phyloP scores from a whole-genome alignment of 1,140 invertebrate genomes.

The Arion vulgaris region DNA sequence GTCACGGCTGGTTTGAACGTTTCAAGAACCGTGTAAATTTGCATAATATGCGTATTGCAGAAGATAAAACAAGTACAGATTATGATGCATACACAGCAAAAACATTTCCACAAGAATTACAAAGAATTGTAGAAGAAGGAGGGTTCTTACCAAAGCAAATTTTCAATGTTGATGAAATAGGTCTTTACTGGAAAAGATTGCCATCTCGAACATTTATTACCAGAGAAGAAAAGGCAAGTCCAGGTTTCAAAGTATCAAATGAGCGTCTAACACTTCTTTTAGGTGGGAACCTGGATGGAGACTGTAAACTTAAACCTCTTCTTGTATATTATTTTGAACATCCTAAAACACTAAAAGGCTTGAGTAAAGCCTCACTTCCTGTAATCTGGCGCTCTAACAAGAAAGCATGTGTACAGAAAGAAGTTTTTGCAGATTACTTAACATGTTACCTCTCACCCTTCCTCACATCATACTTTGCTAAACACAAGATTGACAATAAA shows the following conservation, averaged over 20 bases:
- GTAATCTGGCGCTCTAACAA: conserved; percentile 26
- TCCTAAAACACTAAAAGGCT: conserved; percentile 13
- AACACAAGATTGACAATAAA: conserved; percentile 44
- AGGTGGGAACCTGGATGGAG: conserved; percentile 24
- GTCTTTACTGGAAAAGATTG: conserved; percentile 30
- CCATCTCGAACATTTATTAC: background rate
- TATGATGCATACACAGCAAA: conserved; percentile 51
- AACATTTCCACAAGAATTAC: conserved; percentile 50
- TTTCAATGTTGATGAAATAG: conserved; percentile 45
- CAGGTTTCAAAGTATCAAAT: conserved; percentile 25
- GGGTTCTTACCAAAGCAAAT: conserved; percentile 42
- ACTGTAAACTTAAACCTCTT: conserved; percentile 29
- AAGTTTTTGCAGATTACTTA: conserved; percentile 46
- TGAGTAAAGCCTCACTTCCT: conserved; percentile 11
- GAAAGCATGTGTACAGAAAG: conserved; percentile 21
- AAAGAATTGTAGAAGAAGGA: conserved; percentile 39
- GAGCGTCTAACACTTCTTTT: conserved; percentile 28
- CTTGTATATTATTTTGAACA: conserved; percentile 18
- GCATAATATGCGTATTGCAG: conserved; percentile 65
- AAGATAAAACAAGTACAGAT: conserved; percentile 68
- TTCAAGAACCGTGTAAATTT: conserved; percentile 66
- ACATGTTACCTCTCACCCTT: conserved; percentile 40
- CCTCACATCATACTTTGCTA: conserved; percentile 41
- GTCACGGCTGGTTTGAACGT: conserved; percentile 68
- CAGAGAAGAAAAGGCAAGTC: background rate